A percentile compares a stretch with the other conserved stretches of the same genome.
Conservation (phyloP, 2,888 invertebrate genomes). For the Nowickia ferox region DNA sequence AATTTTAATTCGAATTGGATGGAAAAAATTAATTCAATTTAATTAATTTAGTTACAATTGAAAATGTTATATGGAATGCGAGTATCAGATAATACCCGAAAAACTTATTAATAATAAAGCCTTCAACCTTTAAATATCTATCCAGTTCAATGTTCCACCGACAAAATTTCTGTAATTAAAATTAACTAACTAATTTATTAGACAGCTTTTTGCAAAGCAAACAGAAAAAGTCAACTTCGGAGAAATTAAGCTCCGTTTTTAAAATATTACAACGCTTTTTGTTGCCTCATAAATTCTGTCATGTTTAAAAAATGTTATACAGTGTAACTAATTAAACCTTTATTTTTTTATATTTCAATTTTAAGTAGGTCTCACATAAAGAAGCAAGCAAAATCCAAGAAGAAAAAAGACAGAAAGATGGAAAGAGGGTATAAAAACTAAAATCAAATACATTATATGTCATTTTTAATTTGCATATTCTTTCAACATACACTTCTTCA, state of each 20-base stretch:
- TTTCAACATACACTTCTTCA: constrained; percentile 66
- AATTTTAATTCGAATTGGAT: too few species aligned
- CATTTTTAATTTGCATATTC: constrained; percentile 72
- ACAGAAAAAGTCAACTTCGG: not conserved
- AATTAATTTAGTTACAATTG: too few species aligned
- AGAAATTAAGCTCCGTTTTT: not conserved
- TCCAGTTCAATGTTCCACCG: not conserved
- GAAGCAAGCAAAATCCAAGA: constrained; percentile 1
- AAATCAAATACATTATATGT: constrained; percentile 68
- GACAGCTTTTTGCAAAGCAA: not conserved
- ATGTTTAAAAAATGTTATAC: constrained; percentile 59
- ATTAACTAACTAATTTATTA: constrained; percentile 6
- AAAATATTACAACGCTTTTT: not conserved
- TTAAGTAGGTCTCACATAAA: constrained; percentile 55
- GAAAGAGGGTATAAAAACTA: constrained; percentile 19
- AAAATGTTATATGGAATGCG: too few species aligned
- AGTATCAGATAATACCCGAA: too few species aligned
- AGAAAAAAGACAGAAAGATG: constrained; percentile 3
- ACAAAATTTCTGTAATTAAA: not conserved
- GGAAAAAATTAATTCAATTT: too few species aligned
- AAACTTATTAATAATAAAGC: too few species aligned
- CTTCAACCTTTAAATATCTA: too few species aligned
- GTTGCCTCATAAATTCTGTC: constrained; percentile 60
- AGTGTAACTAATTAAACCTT: constrained; percentile 69
- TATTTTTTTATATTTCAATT: constrained; percentile 44